Base-by-base conservation (phyloP, 2,113 vertebrate species). In the Pelobates fuscus region DNA sequence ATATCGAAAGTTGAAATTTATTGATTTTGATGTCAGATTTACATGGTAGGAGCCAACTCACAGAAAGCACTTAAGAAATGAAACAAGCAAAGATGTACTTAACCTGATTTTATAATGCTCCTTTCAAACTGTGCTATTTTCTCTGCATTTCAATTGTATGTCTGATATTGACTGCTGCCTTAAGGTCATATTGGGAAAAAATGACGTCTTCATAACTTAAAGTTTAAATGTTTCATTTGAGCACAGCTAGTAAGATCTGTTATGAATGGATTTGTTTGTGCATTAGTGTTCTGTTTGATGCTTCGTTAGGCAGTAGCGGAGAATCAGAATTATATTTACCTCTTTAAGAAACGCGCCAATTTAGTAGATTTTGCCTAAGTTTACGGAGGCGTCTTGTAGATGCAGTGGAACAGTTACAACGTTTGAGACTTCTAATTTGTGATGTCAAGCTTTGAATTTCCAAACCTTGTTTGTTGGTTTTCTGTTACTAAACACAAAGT, bases 51-150 rank as follows among this genome's bases (percentile, higher is more conserved):
- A 77, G 73, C 64, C 67, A 64, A 77, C 60, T 46, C 59, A 32
- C 27, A 60, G 65, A 68, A 37, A 60, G 73, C 73, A 77, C 73
- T 77, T 77, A 77, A 77, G 64, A 64, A 77, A 68, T 77, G 73
- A 77, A 77, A 77, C 49, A 67, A 68, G 73, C 73, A 68, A 68
- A 49, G 73, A 77, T 68, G 73, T 64, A 77, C 73, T 77, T 77
- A 77, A 68, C 73, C 65, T 77, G 73, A 77, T 77, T 77, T 77
- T 68, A 77, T 77, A 77, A 77, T 77, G 73, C 67, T 67, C 64
- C 21, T 77, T 41, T 68, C 55, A 68, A 68, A 77, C 73, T 67
- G 15, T 27, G 73, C 73, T 77, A 67, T 77, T 77, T 77, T 77
- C 64, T 52, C 64, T 77, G 73, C 67, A 77, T 77, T 77, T 77